These are phyloP conservation scores for Drosophila truncata DNA, from an alignment of 1,140 invertebrate genomes.

Conservation along the genomic window DNA sequence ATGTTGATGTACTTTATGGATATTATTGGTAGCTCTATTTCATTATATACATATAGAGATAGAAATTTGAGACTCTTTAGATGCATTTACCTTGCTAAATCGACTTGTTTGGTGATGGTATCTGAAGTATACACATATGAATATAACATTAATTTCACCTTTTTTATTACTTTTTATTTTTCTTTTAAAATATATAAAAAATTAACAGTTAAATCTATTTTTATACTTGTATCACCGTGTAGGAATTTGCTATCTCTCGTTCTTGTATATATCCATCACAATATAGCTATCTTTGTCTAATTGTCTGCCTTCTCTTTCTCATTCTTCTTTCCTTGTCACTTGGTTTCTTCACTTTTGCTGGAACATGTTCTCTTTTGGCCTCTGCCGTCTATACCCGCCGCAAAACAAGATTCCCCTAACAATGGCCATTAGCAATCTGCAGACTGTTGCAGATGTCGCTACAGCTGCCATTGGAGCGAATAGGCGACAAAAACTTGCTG, in stretches of 20 bases:
- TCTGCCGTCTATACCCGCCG: conserved; percentile 30
- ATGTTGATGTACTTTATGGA: neutral
- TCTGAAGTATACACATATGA: too few relatives aligned
- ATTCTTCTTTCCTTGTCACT: conserved; percentile 1
- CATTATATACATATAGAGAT: neutral
- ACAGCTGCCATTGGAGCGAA: conserved; percentile 30
- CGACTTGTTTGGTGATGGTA: too few relatives aligned
- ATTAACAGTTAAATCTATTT: too few relatives aligned
- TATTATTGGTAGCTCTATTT: neutral
- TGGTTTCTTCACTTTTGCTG: conserved; percentile 42
- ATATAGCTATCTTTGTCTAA: too few relatives aligned
- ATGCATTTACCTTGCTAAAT: neutral
- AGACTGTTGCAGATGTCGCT: conserved; percentile 57
- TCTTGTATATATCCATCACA: conserved; percentile 5
- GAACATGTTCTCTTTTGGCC: conserved; percentile 31
- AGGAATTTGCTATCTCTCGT: conserved; percentile 27
- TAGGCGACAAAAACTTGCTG: conserved; percentile 57
- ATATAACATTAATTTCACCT: too few relatives aligned
- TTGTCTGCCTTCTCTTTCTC: neutral
- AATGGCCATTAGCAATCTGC: conserved; percentile 71
- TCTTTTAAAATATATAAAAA: too few relatives aligned
- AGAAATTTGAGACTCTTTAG: too few relatives aligned
- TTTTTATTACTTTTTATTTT: too few relatives aligned
- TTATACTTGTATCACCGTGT: too few relatives aligned
- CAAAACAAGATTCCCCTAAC: conserved; percentile 73